These are phyloP conservation scores for Phyllopteryx taeniolatus DNA, from an alignment of 2,113 vertebrate species.

Conservation along the genomic window DNA sequence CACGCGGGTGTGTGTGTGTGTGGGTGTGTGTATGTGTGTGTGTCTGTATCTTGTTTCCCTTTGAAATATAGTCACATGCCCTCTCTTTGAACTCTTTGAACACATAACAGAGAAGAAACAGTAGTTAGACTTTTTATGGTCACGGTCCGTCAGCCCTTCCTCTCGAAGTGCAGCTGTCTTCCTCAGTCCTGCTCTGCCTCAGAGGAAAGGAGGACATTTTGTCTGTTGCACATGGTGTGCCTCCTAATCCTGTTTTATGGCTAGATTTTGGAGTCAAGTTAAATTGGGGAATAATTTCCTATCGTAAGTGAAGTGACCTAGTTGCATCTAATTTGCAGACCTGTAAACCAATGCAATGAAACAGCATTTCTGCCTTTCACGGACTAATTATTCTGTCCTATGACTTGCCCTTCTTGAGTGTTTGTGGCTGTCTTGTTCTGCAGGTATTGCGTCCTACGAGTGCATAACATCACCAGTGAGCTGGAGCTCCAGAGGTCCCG, in stretches of 20 bases:
- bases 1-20: conserved; percentile 3
- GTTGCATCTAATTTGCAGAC: neutral
- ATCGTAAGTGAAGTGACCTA: neutral
- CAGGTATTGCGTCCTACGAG: conserved; percentile 88
- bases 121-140: conserved; percentile 16
- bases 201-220: conserved; percentile 38
- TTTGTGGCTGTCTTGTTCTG: conserved; percentile 18
- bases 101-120: conserved; percentile 40
- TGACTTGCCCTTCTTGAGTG: conserved; percentile 6
- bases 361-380: neutral
- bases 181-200: conserved; percentile 20
- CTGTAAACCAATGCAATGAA: neutral
- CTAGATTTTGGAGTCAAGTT: conserved; percentile 10
- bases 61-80: conserved; percentile 56
- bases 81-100: conserved; percentile 59
- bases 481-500: conserved; percentile 85
- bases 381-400: neutral
- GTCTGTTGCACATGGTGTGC: conserved; percentile 10
- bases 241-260: conserved; percentile 27
- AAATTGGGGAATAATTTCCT: neutral
- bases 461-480: conserved; percentile 79
- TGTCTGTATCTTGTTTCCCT: conserved; percentile 46
- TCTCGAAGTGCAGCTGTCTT: conserved; percentile 47
- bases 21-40: neutral
- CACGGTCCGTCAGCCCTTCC: conserved; percentile 21